A percentile compares a stretch with the other conserved stretches of the same genome.
Conservation (phyloP, 2,888 invertebrate species). For the Drosophila mettleri region DNA sequence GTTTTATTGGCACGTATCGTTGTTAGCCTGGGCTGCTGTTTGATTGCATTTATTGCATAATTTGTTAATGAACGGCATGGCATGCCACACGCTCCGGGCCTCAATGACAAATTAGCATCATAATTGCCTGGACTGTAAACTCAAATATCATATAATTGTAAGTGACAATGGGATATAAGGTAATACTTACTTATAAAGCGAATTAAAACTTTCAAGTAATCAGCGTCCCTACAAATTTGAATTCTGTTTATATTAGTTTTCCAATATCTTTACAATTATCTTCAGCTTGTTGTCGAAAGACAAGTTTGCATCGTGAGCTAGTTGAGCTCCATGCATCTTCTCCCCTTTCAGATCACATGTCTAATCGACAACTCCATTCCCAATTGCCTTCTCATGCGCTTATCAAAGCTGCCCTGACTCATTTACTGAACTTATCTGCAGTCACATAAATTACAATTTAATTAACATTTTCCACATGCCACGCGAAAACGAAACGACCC, state of each 20-base stretch:
- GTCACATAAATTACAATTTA: conserved; percentile 72
- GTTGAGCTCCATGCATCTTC: neutral
- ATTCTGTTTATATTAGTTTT: too few relatives aligned
- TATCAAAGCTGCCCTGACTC: conserved; percentile 24
- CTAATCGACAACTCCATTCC: neutral
- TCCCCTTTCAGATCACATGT: neutral
- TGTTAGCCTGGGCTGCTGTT: conserved; percentile 62
- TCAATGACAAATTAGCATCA: conserved; percentile 68
- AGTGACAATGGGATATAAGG: too few relatives aligned
- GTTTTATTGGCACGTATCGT: conserved; percentile 69
- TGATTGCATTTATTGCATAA: conserved; percentile 75
- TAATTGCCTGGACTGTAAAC: conserved; percentile 29
- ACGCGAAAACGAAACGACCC: conserved; percentile 38
- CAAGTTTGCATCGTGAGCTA: neutral
- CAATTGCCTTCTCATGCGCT: neutral
- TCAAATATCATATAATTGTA: too few relatives aligned
- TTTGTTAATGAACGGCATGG: conserved; percentile 67
- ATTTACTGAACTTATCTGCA: conserved; percentile 45
- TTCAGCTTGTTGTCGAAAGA: neutral
- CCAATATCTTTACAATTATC: too few relatives aligned
- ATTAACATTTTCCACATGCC: conserved; percentile 71
- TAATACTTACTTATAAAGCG: too few relatives aligned
- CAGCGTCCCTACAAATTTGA: too few relatives aligned
- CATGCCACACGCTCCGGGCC: conserved; percentile 66
- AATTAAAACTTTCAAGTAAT: too few relatives aligned